A percentile compares a stretch with the other conserved stretches of the same genome.
phyloP scores from a whole-genome alignment of 2,797 vertebrate species.

The Lophotriccus pileatus region DNA sequence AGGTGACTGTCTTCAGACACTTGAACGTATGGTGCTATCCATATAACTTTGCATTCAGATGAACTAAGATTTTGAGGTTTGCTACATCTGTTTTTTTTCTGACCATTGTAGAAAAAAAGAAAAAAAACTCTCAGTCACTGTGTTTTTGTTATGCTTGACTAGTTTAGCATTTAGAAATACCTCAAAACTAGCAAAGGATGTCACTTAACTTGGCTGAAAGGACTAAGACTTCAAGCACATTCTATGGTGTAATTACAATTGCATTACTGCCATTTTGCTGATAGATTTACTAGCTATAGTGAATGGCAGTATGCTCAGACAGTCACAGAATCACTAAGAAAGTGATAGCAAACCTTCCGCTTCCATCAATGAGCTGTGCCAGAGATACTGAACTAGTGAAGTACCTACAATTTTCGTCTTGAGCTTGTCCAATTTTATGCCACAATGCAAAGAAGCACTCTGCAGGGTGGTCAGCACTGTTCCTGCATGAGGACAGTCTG shows the following conservation, averaged over 20 bases:
- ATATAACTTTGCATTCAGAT: background rate
- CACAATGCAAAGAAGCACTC: background rate
- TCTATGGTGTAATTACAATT: background rate
- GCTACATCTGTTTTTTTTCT: background rate
- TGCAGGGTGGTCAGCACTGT: background rate
- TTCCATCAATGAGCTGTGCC: background rate
- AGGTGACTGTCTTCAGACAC: background rate
- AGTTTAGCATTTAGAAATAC: background rate
- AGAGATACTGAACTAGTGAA: background rate
- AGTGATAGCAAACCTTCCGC: background rate
- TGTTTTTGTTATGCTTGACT: background rate
- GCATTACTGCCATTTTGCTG: background rate
- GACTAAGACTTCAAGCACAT: background rate
- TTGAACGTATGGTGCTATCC: background rate
- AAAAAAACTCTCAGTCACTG: background rate
- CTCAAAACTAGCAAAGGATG: background rate
- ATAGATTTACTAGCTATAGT: background rate
- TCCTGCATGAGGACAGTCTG: background rate
- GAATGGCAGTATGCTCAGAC: background rate
- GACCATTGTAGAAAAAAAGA: background rate
- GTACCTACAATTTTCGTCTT: background rate
- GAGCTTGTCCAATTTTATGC: background rate
- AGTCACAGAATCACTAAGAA: background rate
- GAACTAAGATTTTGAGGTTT: background rate
- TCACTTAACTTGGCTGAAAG: background rate